phyloP scores from a whole-genome alignment of 2,113 vertebrate genomes.

The Notothenia rossii region DNA sequence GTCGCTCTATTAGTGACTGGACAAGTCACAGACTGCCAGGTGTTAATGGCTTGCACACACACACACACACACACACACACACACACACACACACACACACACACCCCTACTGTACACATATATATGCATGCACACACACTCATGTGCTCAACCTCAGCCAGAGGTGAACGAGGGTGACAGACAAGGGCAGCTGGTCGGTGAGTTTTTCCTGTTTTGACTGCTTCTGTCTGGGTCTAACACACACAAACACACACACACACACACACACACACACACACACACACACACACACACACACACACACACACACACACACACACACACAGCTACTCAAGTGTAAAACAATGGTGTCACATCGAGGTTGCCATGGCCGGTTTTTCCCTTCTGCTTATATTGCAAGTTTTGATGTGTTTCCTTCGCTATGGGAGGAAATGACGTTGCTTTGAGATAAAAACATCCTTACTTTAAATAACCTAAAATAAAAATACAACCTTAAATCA shows the following conservation, averaged over 20 bases:
- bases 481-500: background rate
- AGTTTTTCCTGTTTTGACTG: conserved; percentile 80
- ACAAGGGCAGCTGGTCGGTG: conserved; percentile 69
- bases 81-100: conserved; percentile 38
- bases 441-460: conserved; percentile 12
- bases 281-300: conserved; percentile 23
- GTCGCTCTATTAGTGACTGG: conserved; percentile 45
- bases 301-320: too few species aligned
- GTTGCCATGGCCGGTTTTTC: conserved; percentile 24
- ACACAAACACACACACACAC: too few species aligned
- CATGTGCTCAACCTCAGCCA: conserved; percentile 47
- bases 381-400: conserved; percentile 39
- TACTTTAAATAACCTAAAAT: background rate
- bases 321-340: too few species aligned
- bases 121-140: conserved; percentile 32
- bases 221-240: conserved; percentile 52
- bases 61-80: conserved; percentile 33
- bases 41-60: conserved; percentile 55
- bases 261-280: conserved; percentile 12
- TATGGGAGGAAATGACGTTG: background rate
- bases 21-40: conserved; percentile 56
- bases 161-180: conserved; percentile 62
- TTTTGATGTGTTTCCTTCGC: conserved; percentile 21
- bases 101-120: conserved; percentile 47
- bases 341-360: conserved; percentile 34